A percentile compares a stretch with the other conserved stretches of the same genome.
Conservation (phyloP, 2,888 invertebrate genomes). For the Coelopa pilipes region DNA sequence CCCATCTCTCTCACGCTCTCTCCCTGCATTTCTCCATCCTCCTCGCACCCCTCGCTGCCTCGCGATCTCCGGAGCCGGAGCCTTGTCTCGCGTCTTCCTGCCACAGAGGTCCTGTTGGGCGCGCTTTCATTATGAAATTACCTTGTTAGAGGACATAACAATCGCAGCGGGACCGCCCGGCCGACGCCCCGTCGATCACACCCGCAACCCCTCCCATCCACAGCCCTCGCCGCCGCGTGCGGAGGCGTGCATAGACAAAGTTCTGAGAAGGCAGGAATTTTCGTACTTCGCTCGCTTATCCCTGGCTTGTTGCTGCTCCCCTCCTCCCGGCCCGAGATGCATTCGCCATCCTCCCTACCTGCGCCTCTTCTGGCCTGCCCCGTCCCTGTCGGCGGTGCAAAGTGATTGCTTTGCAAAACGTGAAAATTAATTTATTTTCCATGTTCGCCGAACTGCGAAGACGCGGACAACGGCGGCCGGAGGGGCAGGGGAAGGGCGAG, state of each 20-base stretch:
- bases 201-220: too few relatives aligned
- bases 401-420: constrained; percentile 6
- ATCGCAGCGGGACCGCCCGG: background rate
- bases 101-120: background rate
- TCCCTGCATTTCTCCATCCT: background rate
- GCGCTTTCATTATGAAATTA: constrained; percentile 21
- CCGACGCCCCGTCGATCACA: too few relatives aligned
- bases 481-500: too few relatives aligned
- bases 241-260: constrained; percentile 11
- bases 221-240: background rate
- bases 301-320: background rate
- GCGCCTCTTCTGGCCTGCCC: too few relatives aligned
- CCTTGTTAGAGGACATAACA: constrained; percentile 13
- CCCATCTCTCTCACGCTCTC: background rate
- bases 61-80: background rate
- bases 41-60: too few relatives aligned
- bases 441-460: background rate
- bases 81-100: too few relatives aligned
- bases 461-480: too few relatives aligned
- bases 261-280: background rate
- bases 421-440: constrained; percentile 13
- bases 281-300: background rate
- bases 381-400: background rate
- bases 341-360: too few relatives aligned
- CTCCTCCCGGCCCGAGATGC: too few relatives aligned